phyloP scores from a whole-genome alignment of 2,797 vertebrate species.

The Sandelia bainsii region DNA sequence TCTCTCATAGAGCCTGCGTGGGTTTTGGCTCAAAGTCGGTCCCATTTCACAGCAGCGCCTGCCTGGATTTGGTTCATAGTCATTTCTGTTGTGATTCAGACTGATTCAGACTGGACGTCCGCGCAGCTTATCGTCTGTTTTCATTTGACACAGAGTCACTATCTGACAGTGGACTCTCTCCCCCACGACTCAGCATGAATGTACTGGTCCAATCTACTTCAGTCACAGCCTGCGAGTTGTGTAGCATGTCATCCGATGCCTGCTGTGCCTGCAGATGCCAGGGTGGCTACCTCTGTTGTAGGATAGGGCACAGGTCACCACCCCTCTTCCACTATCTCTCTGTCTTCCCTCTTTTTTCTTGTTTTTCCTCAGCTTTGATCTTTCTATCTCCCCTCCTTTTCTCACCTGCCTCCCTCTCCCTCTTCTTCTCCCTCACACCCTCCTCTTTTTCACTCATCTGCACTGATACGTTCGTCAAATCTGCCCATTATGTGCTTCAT shows the following conservation, averaged over 20 bases:
- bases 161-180: conserved; percentile 61
- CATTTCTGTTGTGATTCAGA: conserved; percentile 51
- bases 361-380: conserved; percentile 39
- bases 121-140: conserved; percentile 63
- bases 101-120: conserved; percentile 63
- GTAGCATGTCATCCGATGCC: conserved; percentile 69
- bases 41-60: conserved; percentile 36
- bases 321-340: conserved; percentile 38
- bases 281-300: conserved; percentile 63
- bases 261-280: conserved; percentile 74
- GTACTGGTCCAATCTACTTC: conserved; percentile 61
- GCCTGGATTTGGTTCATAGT: conserved; percentile 41
- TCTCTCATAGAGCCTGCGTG: conserved; percentile 16
- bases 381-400: conserved; percentile 13
- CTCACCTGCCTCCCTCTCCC: conserved; percentile 4
- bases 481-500: conserved; percentile 78
- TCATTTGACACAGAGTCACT: conserved; percentile 63
- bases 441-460: conserved; percentile 70
- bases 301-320: conserved; percentile 63
- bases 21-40: conserved; percentile 42
- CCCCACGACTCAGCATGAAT: conserved; percentile 63
- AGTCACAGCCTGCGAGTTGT: conserved; percentile 64
- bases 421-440: conserved; percentile 9
- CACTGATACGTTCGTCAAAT: conserved; percentile 77
- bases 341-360: conserved; percentile 15